Percentiles rank a stretch among this genome's conserved stretches.
These are phyloP conservation scores for Tortricodes alternella DNA, from an alignment of 2,888 invertebrate species.

Conservation along the genomic window DNA sequence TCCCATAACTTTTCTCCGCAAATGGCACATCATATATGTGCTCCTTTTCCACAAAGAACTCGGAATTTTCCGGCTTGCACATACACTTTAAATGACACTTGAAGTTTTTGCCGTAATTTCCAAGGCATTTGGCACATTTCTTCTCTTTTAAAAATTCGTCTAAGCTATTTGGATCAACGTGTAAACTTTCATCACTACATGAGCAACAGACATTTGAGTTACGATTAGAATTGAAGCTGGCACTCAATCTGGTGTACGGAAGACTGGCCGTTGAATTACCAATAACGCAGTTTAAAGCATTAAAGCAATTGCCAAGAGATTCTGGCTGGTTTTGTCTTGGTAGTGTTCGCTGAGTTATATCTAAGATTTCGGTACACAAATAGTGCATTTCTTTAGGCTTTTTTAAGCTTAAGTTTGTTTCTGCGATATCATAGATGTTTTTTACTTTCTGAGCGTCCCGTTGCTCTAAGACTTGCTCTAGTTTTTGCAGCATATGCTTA, in stretches of 20 bases:
- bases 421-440: constrained; percentile 50
- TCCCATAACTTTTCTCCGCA: constrained; percentile 38
- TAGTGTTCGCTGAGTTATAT: constrained; percentile 62
- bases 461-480: constrained; percentile 83
- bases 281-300: constrained; percentile 69
- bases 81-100: constrained; percentile 72
- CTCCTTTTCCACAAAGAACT: constrained; percentile 71
- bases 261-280: constrained; percentile 64
- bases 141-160: constrained; percentile 35
- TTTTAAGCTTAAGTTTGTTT: constrained; percentile 51
- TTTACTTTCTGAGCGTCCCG: constrained; percentile 62
- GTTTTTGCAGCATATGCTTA: constrained; percentile 84
- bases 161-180: constrained; percentile 39
- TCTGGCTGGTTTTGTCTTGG: constrained; percentile 54
- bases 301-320: constrained; percentile 66
- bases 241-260: constrained; percentile 65
- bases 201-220: constrained; percentile 54
- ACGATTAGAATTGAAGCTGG: constrained; percentile 38
- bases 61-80: constrained; percentile 54
- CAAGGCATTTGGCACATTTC: constrained; percentile 58
- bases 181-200: constrained; percentile 51
- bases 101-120: constrained; percentile 55
- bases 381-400: constrained; percentile 76
- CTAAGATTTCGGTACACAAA: constrained; percentile 74
- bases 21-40: constrained; percentile 86